Evolutionary conservation across 2,797 vertebrate species (phyloP), one percentile per base, ranked within the genome.

Genomic region (Simalia tracyae): DNA sequence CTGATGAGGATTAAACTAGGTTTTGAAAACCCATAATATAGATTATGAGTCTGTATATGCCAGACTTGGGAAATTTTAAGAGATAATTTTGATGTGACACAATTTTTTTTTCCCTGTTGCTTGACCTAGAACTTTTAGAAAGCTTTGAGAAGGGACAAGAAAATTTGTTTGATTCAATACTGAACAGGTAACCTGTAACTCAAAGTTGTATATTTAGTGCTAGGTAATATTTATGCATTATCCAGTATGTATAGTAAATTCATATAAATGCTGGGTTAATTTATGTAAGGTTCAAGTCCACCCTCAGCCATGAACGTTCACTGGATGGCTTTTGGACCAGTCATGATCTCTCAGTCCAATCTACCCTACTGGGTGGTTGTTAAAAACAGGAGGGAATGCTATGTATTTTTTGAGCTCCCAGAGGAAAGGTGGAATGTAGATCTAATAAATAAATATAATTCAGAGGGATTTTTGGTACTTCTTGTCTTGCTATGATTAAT

Each of bases 141-240:
- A 95, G n/a, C 2, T 91, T 95, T 76, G 10, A 93, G 91, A 91
- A 94, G 90, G n/a, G 88, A 66, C 59, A 94, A 66, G 54, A 90
- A 92, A 72, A 64, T 89, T 95, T 94, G 81, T 93, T 89, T 93
- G 81, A 12, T 26, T 89, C 86, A 76, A 57, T 72, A 60, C 10
- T 90, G 36, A 95, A 95, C 85, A 86, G 10, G 31, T 87, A 87
- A 22, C 19, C 7, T 11, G 22, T 24, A 19, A 59, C 31, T 22
- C 86, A 59, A 60, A 87, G n/a, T 81, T 59, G 4, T 36, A 87
- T 60, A 46, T 46, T 28, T 88, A 89, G 42, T 76, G 17, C 59
- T 68, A 26, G 19, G 17, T 68, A 31, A 66, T 56, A 5, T 31
- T 2, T 54, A 86, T 59, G 10, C 31, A 87, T 60, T 50, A 61